Conservation (phyloP, 2,888 invertebrate species). For the Melieria picta region DNA sequence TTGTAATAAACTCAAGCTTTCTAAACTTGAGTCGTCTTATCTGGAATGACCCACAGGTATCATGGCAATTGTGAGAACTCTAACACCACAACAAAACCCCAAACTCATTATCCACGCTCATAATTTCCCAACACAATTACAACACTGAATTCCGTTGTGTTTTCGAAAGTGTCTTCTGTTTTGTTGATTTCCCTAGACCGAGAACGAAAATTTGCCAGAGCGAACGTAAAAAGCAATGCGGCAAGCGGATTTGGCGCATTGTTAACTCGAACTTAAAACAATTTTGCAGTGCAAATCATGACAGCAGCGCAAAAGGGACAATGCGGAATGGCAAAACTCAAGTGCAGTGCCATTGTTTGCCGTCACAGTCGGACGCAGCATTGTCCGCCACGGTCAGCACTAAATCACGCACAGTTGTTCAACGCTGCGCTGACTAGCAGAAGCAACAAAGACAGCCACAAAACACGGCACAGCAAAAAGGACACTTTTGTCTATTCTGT, state of each 20-base stretch:
- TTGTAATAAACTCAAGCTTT: background rate
- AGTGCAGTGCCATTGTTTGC: slow-evolving; percentile 29
- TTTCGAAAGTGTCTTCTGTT: too few species aligned
- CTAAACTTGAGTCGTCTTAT: background rate
- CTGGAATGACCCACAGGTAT: too few species aligned
- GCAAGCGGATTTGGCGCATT: slow-evolving; percentile 34
- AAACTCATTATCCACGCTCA: too few species aligned
- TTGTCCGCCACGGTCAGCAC: background rate
- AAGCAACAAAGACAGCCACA: slow-evolving; percentile 13
- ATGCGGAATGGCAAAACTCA: slow-evolving; percentile 27
- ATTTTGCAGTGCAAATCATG: slow-evolving; percentile 31
- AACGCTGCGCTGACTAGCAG: background rate
- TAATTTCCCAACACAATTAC: too few species aligned
- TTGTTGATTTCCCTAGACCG: too few species aligned
- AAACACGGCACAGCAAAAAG: slow-evolving; percentile 25
- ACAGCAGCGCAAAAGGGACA: slow-evolving; percentile 14
- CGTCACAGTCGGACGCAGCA: slow-evolving; percentile 11
- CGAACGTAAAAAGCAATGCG: background rate
- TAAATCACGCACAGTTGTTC: slow-evolving; percentile 24
- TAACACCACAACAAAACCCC: too few species aligned
- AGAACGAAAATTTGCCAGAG: too few species aligned
- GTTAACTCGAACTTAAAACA: slow-evolving; percentile 33
- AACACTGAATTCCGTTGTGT: too few species aligned
- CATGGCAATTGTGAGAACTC: too few species aligned
- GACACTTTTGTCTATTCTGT: slow-evolving; percentile 10